These are phyloP conservation scores for Sturnus vulgaris DNA, from an alignment of 2,113 vertebrate genomes.

Conservation along the genomic window DNA sequence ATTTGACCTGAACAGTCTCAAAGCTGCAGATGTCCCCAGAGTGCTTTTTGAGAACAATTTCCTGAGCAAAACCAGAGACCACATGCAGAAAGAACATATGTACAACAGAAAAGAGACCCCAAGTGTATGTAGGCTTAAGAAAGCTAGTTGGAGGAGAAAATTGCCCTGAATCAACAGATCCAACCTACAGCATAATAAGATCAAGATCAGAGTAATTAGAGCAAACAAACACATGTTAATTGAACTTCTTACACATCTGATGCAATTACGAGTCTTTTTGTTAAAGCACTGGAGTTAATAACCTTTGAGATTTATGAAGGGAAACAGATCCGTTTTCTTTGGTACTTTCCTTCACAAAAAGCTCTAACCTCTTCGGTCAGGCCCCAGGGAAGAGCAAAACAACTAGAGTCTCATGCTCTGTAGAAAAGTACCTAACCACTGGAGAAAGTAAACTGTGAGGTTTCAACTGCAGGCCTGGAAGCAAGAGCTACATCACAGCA, in stretches of 20 bases:
- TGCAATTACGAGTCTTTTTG: background rate
- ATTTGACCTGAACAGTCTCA: background rate
- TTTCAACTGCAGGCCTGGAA: background rate
- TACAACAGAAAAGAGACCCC: background rate
- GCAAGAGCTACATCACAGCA: background rate
- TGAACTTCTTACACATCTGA: background rate
- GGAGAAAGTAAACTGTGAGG: background rate
- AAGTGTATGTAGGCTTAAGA: background rate
- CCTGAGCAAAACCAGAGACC: background rate
- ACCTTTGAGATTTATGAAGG: background rate
- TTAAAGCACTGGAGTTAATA: background rate
- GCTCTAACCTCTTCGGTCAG: background rate
- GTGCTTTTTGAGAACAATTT: background rate
- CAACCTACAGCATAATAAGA: background rate
- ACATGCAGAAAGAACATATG: background rate
- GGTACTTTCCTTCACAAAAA: background rate
- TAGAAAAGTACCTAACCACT: background rate
- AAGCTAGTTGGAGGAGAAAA: background rate
- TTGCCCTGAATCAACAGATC: background rate
- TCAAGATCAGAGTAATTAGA: background rate
- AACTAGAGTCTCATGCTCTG: background rate
- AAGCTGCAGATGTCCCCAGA: background rate
- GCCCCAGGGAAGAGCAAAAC: background rate
- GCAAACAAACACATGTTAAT: background rate
- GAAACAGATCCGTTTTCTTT: background rate